A percentile compares a stretch with the other conserved stretches of the same genome.
These are phyloP conservation scores for Pygathrix nemaeus DNA, from an alignment of 2,113 vertebrate genomes.

Conservation along the genomic window DNA sequence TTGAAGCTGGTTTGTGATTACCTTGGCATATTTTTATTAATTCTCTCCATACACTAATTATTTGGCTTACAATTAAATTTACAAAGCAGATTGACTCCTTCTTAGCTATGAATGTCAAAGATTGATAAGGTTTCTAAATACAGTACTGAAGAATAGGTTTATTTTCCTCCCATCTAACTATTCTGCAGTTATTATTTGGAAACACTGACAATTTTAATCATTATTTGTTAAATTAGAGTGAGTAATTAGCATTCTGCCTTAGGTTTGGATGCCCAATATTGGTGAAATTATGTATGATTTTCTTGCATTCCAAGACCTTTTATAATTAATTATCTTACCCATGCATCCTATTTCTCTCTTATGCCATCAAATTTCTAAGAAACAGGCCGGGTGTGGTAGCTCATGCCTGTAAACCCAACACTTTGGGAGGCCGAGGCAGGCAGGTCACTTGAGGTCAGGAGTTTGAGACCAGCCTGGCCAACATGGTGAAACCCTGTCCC, in stretches of 20 bases:
- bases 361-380: constrained; percentile 9
- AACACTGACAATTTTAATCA: neutral
- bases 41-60: neutral
- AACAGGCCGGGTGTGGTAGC: neutral
- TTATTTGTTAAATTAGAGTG: constrained; percentile 33
- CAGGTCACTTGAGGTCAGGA: too few species aligned
- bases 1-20: neutral
- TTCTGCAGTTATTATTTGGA: constrained; percentile 48
- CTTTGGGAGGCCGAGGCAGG: too few species aligned
- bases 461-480: too few species aligned
- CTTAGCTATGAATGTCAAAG: neutral
- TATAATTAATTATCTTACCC: constrained; percentile 22
- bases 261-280: neutral
- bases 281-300: neutral
- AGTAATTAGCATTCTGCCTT: constrained; percentile 47
- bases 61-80: constrained; percentile 34
- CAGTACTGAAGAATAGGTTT: neutral
- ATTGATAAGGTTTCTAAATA: constrained; percentile 40
- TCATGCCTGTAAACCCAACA: too few species aligned
- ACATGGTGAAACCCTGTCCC: too few species aligned
- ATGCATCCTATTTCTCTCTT: neutral
- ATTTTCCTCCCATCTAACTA: constrained; percentile 2
- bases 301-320: constrained; percentile 21
- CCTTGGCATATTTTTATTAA: constrained; percentile 17
- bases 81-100: constrained; percentile 32